Percentiles rank a stretch among this genome's conserved stretches.
phyloP scores from a whole-genome alignment of 2,888 invertebrate genomes.

The Dysmachus trigonus region DNA sequence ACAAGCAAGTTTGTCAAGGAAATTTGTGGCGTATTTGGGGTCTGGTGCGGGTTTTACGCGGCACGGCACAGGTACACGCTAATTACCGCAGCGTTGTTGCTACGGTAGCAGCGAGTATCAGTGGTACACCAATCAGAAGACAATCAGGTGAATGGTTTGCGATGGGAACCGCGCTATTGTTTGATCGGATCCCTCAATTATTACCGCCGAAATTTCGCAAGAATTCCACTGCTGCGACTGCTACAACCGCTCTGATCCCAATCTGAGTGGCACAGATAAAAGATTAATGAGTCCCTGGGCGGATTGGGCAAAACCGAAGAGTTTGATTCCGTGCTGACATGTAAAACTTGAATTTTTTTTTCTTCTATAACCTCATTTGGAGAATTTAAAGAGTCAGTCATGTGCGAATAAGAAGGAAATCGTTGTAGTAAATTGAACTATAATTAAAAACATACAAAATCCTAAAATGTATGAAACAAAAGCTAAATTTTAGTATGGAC shows the following conservation, averaged over 20 bases:
- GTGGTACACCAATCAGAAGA: conserved; percentile 3
- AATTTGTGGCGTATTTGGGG: not conserved
- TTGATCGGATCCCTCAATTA: conserved; percentile 33
- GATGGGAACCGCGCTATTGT: conserved; percentile 25
- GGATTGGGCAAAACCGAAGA: not conserved
- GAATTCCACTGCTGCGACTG: not conserved
- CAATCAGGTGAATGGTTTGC: conserved; percentile 6
- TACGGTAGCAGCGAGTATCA: not conserved
- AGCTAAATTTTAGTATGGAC: too few relatives aligned
- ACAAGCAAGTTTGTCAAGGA: not conserved
- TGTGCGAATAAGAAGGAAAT: not conserved
- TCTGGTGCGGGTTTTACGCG: not conserved
- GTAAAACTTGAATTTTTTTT: not conserved
- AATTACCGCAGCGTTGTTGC: not conserved
- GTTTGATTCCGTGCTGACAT: not conserved
- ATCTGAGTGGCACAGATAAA: conserved; percentile 26
- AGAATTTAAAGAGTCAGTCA: not conserved
- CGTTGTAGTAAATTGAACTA: not conserved
- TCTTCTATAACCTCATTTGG: not conserved
- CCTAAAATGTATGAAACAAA: too few relatives aligned
- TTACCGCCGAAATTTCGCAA: conserved; percentile 16
- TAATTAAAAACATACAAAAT: too few relatives aligned
- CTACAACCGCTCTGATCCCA: not conserved
- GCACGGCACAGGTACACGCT: not conserved
- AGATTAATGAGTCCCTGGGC: conserved; percentile 20